Conservation (phyloP, 1,140 invertebrate species). For the Drosophila subpulchrella region DNA sequence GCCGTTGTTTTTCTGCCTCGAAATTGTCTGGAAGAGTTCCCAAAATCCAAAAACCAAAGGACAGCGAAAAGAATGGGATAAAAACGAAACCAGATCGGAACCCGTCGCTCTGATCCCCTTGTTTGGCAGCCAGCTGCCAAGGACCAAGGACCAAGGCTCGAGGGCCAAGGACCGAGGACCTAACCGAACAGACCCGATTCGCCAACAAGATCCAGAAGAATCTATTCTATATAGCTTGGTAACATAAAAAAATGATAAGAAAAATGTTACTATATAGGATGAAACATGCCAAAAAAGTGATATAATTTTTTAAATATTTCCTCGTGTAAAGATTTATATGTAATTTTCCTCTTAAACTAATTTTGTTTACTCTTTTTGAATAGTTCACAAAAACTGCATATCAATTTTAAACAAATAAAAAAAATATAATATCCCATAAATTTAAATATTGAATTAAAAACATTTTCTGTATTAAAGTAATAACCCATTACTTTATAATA, state of each 20-base stretch:
- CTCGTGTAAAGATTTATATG: no score
- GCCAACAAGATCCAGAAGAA: slow-evolving; percentile 7
- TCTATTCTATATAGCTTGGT: not conserved
- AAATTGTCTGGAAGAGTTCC: slow-evolving; percentile 53
- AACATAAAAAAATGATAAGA: no score
- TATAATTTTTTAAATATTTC: not conserved
- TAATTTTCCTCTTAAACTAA: no score
- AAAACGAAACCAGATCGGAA: slow-evolving; percentile 38
- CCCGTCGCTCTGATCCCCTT: slow-evolving; percentile 31
- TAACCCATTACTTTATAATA: no score
- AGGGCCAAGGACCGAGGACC: not conserved
- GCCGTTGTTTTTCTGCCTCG: slow-evolving; percentile 39
- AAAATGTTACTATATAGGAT: not conserved
- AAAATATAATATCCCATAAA: no score
- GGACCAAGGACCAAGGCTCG: not conserved
- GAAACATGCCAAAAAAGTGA: not conserved
- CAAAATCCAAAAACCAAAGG: slow-evolving; percentile 20
- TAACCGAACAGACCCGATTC: slow-evolving; percentile 9
- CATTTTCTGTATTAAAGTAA: no score
- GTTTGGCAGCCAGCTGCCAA: slow-evolving; percentile 46
- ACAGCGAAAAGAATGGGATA: slow-evolving; percentile 3
- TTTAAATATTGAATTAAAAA: no score
- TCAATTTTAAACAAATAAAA: no score
- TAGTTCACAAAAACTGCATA: no score
- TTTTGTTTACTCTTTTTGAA: no score